A percentile compares a stretch with the other conserved stretches of the same genome.
phyloP scores from a whole-genome alignment of 2,797 vertebrate genomes.

The Spea hammondii region DNA sequence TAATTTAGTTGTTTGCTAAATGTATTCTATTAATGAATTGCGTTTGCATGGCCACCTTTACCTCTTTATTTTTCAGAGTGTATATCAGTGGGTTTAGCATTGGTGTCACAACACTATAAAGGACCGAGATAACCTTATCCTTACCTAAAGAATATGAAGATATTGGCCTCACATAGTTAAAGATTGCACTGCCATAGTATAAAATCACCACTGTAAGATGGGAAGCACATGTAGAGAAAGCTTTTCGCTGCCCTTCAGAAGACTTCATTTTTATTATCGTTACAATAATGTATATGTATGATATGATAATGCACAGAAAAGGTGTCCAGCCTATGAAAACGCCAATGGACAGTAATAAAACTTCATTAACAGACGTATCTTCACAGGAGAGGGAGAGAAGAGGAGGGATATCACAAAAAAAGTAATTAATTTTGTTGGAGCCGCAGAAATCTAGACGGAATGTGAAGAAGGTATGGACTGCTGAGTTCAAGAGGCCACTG shows the following conservation, averaged over 20 bases:
- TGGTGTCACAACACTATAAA: conserved; percentile 53
- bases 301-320: conserved; percentile 57
- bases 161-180: conserved; percentile 56
- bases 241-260: conserved; percentile 46
- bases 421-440: conserved; percentile 57
- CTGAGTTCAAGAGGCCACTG: conserved; percentile 56
- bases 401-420: conserved; percentile 59
- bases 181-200: conserved; percentile 58
- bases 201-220: conserved; percentile 55
- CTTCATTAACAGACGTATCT: conserved; percentile 55
- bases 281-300: conserved; percentile 56
- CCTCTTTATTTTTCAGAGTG: conserved; percentile 37
- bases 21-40: background rate
- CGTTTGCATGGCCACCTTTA: conserved; percentile 15
- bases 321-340: conserved; percentile 58
- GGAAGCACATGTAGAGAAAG: conserved; percentile 54
- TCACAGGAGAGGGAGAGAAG: conserved; percentile 59
- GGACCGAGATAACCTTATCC: conserved; percentile 56
- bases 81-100: conserved; percentile 44
- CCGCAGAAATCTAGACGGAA: conserved; percentile 56
- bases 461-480: conserved; percentile 55
- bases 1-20: too few species aligned
- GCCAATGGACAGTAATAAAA: conserved; percentile 51
- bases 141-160: conserved; percentile 57
- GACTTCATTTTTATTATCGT: conserved; percentile 51